phyloP scores from a whole-genome alignment of 2,888 invertebrate genomes.

The Ichneumoninae sp. region DNA sequence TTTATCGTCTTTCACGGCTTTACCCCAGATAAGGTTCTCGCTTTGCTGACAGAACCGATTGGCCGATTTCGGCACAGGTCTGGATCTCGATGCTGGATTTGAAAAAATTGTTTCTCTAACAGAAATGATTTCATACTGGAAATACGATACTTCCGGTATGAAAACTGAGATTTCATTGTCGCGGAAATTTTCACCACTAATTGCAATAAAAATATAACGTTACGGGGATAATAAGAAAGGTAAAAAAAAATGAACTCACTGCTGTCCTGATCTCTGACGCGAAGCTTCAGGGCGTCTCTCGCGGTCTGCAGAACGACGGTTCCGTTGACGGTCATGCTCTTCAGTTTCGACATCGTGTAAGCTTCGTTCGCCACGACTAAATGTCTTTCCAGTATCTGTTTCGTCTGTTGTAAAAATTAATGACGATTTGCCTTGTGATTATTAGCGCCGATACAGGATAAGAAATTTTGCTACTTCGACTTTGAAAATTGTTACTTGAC shows the following conservation, averaged over 20 bases:
- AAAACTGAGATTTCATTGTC: not conserved
- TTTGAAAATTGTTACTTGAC: not conserved
- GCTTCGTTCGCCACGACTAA: constrained; percentile 91
- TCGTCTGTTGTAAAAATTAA: constrained; percentile 87
- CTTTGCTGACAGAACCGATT: not conserved
- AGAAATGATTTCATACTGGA: too few relatives aligned
- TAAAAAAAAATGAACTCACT: constrained; percentile 86
- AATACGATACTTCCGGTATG: too few relatives aligned
- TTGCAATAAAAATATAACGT: constrained; percentile 15
- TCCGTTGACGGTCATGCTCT: constrained; percentile 88
- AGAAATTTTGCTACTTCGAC: not conserved
- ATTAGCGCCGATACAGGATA: too few relatives aligned
- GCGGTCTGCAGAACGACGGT: constrained; percentile 90
- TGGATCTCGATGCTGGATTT: too few relatives aligned
- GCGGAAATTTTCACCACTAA: not conserved
- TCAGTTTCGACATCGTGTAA: constrained; percentile 93
- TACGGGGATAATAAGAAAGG: not conserved
- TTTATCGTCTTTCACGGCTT: not conserved
- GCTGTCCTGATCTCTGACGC: constrained; percentile 91
- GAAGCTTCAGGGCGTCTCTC: constrained; percentile 90
- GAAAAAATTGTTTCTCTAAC: too few relatives aligned
- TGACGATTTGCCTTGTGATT: too few relatives aligned
- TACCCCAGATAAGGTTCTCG: not conserved
- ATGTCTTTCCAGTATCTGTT: constrained; percentile 94
- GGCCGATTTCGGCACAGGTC: too few relatives aligned